phyloP scores from a whole-genome alignment of 2,888 invertebrate genomes.

The Sarcophaga subvicina region DNA sequence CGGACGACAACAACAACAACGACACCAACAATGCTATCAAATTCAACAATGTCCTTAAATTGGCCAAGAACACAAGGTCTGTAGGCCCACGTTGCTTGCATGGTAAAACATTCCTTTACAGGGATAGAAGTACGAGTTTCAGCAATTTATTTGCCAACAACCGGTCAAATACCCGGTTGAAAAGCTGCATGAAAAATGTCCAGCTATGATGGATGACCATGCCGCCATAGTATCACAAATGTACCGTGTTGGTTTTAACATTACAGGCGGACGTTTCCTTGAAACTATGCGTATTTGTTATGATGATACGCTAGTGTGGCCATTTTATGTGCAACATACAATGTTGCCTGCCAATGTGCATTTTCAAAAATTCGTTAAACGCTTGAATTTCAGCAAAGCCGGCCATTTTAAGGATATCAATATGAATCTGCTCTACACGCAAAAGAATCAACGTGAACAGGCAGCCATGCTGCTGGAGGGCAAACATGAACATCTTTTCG shows the following conservation, averaged over 20 bases:
- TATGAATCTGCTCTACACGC: constrained; percentile 78
- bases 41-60: constrained; percentile 43
- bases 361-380: constrained; percentile 80
- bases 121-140: constrained; percentile 72
- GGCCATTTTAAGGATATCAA: constrained; percentile 78
- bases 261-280: constrained; percentile 77
- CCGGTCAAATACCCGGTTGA: constrained; percentile 73
- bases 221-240: constrained; percentile 72
- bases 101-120: constrained; percentile 72
- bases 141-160: constrained; percentile 72
- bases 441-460: constrained; percentile 77
- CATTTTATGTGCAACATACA: constrained; percentile 78
- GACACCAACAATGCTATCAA: not conserved
- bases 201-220: constrained; percentile 60
- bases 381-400: constrained; percentile 78
- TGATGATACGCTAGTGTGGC: constrained; percentile 77
- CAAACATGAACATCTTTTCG: constrained; percentile 70
- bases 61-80: constrained; percentile 60
- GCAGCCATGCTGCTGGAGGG: constrained; percentile 76
- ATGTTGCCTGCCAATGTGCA: constrained; percentile 81
- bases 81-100: constrained; percentile 73
- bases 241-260: constrained; percentile 80
- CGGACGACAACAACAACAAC: constrained; percentile 27
- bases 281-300: constrained; percentile 81
- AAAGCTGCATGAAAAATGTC: constrained; percentile 71